A percentile compares a stretch with the other conserved stretches of the same genome.
These are phyloP conservation scores for Empis stercorea DNA, from an alignment of 2,888 invertebrate species.

Conservation along the genomic window DNA sequence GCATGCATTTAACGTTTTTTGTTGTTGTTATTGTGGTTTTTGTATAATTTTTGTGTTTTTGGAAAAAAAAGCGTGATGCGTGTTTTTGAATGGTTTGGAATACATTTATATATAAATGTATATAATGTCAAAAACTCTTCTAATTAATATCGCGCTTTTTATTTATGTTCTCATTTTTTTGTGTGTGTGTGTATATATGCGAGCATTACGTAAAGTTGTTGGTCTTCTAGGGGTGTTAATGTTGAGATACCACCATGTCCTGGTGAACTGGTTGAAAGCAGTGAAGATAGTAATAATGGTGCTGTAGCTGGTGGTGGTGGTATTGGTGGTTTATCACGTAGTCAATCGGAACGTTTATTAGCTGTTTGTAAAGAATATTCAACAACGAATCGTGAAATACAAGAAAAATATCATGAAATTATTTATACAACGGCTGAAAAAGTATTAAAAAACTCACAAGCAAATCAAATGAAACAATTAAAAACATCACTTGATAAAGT, in stretches of 20 bases:
- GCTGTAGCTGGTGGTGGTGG: constrained; percentile 31
- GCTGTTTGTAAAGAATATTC: constrained; percentile 54
- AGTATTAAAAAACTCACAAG: constrained; percentile 62
- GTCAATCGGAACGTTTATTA: constrained; percentile 50
- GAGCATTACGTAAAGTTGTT: constrained; percentile 9
- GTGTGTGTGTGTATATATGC: no score
- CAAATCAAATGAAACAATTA: constrained; percentile 66
- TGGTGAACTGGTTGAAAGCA: constrained; percentile 38
- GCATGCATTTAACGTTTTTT: no score
- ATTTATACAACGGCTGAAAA: constrained; percentile 68
- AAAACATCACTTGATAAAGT: constrained; percentile 57
- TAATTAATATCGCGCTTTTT: no score
- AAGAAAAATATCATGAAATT: constrained; percentile 72
- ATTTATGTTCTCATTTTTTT: no score
- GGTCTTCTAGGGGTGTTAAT: constrained; percentile 28
- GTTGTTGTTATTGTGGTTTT: no score
- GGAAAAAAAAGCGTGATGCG: no score
- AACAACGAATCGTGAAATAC: constrained; percentile 57
- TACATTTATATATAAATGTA: no score
- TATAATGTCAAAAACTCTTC: no score
- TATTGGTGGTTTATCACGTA: constrained; percentile 42
- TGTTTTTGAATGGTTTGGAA: no score
- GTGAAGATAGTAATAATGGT: constrained; percentile 28
- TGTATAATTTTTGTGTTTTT: no score
- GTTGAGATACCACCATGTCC: constrained; percentile 37